Base-by-base conservation (phyloP, 2,888 invertebrate species). In the Hirtodrosophila duncani region DNA sequence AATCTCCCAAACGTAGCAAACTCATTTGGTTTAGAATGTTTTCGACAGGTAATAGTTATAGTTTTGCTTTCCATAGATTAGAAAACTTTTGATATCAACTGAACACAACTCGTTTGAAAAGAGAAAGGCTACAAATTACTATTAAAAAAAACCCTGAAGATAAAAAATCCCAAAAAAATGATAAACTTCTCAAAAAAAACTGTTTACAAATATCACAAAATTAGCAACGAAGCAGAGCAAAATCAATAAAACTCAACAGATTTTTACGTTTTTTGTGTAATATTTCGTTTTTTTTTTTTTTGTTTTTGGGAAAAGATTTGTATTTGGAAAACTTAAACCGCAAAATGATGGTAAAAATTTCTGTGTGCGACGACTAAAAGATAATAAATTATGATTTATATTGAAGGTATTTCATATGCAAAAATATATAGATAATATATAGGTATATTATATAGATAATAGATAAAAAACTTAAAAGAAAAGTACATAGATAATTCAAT, bases 181-280 rank as follows among this genome's bases (percentile, higher is more conserved):
- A 3, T 14, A 11, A 11, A 46, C 27, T 13, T 31, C 55, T 43
- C 53, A 59, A 69, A 39, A 39, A 48, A 64, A 41, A 51, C 65
- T 65, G 37, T 64, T 71, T 58, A 75, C 81, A 80, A 75, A 77
- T 75, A 75, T 75, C 75, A 75, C 75, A 75, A 79, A 72, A 72
- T 65, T 72, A 72, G 81, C 71, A 72, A 69, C 75, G 67, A 78
- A 67, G 80, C 72, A 67, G 67, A 66, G 70, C 71, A 72, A 80
- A 56, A 49, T 38, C 21, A 79, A 81, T 75, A 82, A 77, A 77
- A 77, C 81, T 82, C 77, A 82, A 82, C 77, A 59, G 45, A 41
- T 56, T 48, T 65, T 70, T 53, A 62, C 31, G 46, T 52, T 57
- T 46, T 63, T 46, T 30, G 30, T 30, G 30, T 30, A 30, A 30